phyloP scores from a whole-genome alignment of 2,888 invertebrate genomes.

The Labia minor region DNA sequence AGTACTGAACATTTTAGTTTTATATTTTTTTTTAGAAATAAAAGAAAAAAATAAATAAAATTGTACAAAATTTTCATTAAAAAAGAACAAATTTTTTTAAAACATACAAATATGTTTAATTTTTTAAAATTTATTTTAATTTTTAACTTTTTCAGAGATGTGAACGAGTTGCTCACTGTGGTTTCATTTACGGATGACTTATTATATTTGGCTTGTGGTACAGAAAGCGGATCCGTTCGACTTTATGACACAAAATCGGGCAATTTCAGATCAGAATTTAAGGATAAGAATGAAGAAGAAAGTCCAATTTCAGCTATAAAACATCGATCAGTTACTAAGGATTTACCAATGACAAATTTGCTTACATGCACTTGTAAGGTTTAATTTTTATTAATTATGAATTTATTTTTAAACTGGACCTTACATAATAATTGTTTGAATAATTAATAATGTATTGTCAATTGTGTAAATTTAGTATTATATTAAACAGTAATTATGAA shows the following conservation, averaged over 20 bases:
- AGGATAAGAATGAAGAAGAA: neutral
- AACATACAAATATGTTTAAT: no score
- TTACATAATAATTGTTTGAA: no score
- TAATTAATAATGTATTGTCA: no score
- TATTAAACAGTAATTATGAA: no score
- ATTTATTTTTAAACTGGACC: slow-evolving; percentile 18
- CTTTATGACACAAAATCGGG: neutral
- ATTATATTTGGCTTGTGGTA: neutral
- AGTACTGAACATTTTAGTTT: no score
- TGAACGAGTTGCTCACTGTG: neutral
- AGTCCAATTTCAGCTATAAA: slow-evolving; percentile 50
- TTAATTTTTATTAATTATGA: neutral
- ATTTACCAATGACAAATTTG: slow-evolving; percentile 48
- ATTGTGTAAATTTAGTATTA: no score
- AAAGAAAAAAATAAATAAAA: no score
- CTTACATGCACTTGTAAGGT: slow-evolving; percentile 48
- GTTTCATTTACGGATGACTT: neutral
- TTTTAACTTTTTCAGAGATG: neutral
- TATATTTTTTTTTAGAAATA: no score
- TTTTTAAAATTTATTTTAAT: no score
- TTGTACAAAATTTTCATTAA: no score
- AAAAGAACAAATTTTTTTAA: no score
- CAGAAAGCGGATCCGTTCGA: neutral
- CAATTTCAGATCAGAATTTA: neutral
- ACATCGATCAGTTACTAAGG: slow-evolving; percentile 47